Evolutionary conservation across 2,888 invertebrate species (phyloP).

Genomic region (Tetheella fluctuosa): DNA sequence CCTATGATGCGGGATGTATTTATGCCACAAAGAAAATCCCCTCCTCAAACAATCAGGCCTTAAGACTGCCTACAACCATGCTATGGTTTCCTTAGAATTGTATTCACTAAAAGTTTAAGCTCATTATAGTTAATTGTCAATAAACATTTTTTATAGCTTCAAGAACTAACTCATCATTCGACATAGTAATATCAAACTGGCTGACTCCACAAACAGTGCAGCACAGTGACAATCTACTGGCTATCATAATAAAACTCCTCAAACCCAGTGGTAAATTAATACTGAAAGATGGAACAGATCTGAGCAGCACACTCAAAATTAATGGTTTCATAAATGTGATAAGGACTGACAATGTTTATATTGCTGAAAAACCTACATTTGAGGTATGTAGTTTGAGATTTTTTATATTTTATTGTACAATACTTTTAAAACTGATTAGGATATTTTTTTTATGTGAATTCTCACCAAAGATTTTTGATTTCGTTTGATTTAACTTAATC

Average conservation of each 20-base stretch:
- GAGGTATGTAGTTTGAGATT: conserved; percentile 73
- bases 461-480: no score
- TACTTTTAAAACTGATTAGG: no score
- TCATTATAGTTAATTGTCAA: no score
- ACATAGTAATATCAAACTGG: conserved; percentile 84
- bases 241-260: conserved; percentile 84
- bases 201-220: conserved; percentile 67
- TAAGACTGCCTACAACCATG: no score
- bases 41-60: no score
- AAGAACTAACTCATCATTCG: conserved; percentile 84
- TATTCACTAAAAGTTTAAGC: no score
- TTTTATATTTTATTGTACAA: no score
- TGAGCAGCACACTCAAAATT: conserved; percentile 83
- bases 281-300: conserved; percentile 73
- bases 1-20: no score
- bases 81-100: no score
- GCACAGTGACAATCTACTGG: conserved; percentile 76
- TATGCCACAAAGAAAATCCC: no score
- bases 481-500: no score
- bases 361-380: conserved; percentile 88
- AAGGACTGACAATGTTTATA: conserved; percentile 58
- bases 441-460: no score
- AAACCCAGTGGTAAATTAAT: conserved; percentile 86
- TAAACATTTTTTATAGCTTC: conserved; percentile 69
- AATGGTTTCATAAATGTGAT: conserved; percentile 85